phyloP scores from a whole-genome alignment of 2,113 vertebrate genomes.

The Bos indicus region DNA sequence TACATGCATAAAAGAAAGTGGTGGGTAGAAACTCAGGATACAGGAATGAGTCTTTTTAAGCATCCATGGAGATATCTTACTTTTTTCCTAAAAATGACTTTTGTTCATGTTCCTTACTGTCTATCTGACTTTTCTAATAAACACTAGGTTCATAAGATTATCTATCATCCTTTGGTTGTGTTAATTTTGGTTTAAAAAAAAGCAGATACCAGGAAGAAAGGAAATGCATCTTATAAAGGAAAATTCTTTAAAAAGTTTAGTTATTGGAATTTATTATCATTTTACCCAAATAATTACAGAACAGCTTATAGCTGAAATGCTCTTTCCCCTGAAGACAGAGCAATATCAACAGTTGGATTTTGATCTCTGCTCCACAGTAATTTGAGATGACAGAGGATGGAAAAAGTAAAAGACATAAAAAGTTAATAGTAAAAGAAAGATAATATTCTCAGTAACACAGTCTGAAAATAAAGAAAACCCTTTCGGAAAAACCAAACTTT shows the following conservation, averaged over 20 bases:
- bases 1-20: background rate
- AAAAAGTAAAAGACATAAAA: constrained; percentile 46
- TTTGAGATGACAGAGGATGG: constrained; percentile 27
- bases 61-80: background rate
- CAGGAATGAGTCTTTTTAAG: background rate
- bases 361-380: constrained; percentile 43
- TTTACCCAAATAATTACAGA: constrained; percentile 60
- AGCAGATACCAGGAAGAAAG: constrained; percentile 53
- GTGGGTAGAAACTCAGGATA: background rate
- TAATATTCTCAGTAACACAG: background rate
- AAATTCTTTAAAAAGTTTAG: constrained; percentile 23
- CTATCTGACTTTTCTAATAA: background rate
- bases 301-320: constrained; percentile 34
- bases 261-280: constrained; percentile 58
- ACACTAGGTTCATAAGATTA: background rate
- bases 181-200: constrained; percentile 49
- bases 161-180: background rate
- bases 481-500: constrained; percentile 16
- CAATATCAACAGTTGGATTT: constrained; percentile 39
- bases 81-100: background rate
- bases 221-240: constrained; percentile 22
- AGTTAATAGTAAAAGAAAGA: constrained; percentile 49
- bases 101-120: background rate
- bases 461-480: constrained; percentile 42
- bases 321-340: constrained; percentile 11